Evolutionary conservation across 2,797 vertebrate species (phyloP), one percentile per base, ranked within the genome.

Genomic region (Hirundo rustica): DNA sequence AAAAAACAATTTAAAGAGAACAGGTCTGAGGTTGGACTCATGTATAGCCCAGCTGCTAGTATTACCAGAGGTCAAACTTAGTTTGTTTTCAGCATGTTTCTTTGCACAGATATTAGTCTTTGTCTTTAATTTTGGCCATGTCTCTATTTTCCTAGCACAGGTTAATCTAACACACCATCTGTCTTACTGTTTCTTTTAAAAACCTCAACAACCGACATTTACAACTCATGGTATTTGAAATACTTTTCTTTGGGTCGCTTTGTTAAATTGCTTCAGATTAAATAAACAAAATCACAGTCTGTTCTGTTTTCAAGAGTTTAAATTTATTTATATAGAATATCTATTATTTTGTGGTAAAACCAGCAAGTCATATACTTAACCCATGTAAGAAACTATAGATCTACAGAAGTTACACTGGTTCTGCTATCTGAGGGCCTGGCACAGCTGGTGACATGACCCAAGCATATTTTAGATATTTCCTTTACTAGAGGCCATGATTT

Each of bases 91-190:
- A 80, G 53, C 67, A 64, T 83, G 67, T 82, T 96, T 89, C 62
- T n/a, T 88, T 92, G 76, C 57, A 85, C 23, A 94, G 88, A 86
- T 96, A 95, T 92, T 93, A 93, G 78, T 91, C 92, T 94, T 88
- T 94, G 87, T 95, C 92, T 90, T 32, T 70, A 93, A 88, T 92
- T 95, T 96, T 97, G 93, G 86, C 86, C 66, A 36, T 45, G 70
- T 25, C n/a, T 91, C 42, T 91, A 54, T 95, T 95, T 96, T 95
- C 74, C 67, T 88, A 88, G 66, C 64, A 91, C 86, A 94, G 76
- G 78, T 96, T 96, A 89, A 95, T 91, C 82, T 88, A 96, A 95
- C 85, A 95, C 87, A 85, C 92, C 76, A 94, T 95, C 71, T 93
- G 30, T 96, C 77, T 88, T 95, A 58, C 3, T 77, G 82, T 84